These are phyloP conservation scores for Psettodes erumei DNA, from an alignment of 2,113 vertebrate genomes.

Conservation along the genomic window DNA sequence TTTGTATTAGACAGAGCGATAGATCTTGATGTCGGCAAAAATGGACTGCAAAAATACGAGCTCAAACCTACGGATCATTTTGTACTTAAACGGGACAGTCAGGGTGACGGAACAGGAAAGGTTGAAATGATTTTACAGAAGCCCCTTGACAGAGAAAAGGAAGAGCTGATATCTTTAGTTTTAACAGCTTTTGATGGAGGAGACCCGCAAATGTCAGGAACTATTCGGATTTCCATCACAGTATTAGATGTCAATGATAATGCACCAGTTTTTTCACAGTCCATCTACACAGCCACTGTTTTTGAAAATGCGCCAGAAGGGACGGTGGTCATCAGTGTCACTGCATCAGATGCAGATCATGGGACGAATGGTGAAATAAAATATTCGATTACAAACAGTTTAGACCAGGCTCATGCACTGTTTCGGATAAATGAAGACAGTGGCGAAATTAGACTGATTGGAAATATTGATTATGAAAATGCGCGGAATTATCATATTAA, in stretches of 20 bases:
- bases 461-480: constrained; percentile 77
- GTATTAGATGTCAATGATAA: constrained; percentile 73
- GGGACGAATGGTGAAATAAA: constrained; percentile 71
- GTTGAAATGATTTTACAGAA: constrained; percentile 69
- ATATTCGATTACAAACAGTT: constrained; percentile 77
- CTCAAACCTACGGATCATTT: constrained; percentile 77
- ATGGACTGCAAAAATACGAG: constrained; percentile 81
- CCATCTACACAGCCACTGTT: constrained; percentile 75
- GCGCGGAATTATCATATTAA: constrained; percentile 67
- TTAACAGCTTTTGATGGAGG: constrained; percentile 68
- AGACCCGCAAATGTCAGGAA: constrained; percentile 58
- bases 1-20: constrained; percentile 80
- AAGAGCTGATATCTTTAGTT: constrained; percentile 35
- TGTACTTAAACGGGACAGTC: constrained; percentile 56
- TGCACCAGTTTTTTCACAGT: constrained; percentile 69
- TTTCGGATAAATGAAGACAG: constrained; percentile 74
- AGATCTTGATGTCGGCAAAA: constrained; percentile 82
- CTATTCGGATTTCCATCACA: constrained; percentile 51
- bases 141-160: constrained; percentile 67
- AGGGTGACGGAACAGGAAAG: constrained; percentile 49
- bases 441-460: constrained; percentile 74
- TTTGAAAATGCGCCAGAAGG: constrained; percentile 73
- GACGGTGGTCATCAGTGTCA: constrained; percentile 56
- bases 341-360: constrained; percentile 78
- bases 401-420: constrained; percentile 47